Percentiles rank a stretch among this genome's conserved stretches.
Conservation (phyloP, 2,113 vertebrate species). For the Eulemur rufifrons region DNA sequence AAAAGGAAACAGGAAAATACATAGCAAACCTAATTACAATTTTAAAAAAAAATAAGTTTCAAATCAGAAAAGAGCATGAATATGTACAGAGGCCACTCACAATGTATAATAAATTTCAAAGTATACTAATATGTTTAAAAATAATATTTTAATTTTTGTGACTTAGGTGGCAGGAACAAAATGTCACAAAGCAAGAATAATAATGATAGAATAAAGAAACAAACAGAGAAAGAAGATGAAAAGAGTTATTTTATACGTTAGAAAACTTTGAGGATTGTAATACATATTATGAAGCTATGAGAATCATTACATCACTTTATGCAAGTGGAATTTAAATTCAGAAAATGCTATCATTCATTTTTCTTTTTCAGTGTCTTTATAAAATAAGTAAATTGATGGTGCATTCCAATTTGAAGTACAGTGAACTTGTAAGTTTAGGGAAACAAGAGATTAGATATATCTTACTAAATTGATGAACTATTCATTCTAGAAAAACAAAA, state of each 20-base stretch:
- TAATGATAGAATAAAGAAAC: background rate
- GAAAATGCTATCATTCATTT: background rate
- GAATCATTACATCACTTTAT: background rate
- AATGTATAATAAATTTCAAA: background rate
- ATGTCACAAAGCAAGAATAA: background rate
- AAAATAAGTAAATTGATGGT: background rate
- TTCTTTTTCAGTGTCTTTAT: background rate
- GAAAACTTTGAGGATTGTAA: background rate
- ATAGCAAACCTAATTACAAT: background rate
- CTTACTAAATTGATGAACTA: constrained; percentile 54
- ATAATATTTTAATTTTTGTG: background rate
- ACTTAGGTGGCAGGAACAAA: background rate
- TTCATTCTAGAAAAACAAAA: constrained; percentile 39
- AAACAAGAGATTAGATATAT: constrained; percentile 49
- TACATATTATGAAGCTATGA: background rate
- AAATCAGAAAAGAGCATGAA: background rate
- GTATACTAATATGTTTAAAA: background rate
- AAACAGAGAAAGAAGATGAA: background rate
- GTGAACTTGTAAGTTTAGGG: background rate
- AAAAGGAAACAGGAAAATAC: background rate
- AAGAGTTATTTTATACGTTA: background rate
- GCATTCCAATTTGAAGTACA: background rate
- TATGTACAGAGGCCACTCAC: background rate
- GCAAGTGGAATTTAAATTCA: background rate
- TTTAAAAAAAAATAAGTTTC: background rate